These are phyloP conservation scores for Osmoderma eremita DNA, from an alignment of 2,888 invertebrate genomes.

Conservation along the genomic window DNA sequence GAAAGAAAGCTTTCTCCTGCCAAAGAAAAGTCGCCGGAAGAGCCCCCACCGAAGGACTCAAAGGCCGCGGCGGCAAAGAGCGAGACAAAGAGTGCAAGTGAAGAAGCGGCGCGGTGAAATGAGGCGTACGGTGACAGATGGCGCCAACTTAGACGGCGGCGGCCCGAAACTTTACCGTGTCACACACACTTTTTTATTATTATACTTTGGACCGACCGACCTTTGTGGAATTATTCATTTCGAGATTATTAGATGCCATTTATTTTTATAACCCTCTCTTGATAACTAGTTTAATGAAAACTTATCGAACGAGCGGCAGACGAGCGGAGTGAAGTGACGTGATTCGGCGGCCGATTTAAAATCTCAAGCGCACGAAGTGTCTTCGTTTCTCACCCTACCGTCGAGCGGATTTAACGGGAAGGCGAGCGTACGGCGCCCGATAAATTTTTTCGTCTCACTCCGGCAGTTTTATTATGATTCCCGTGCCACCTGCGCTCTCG, in stretches of 20 bases:
- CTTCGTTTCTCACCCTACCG: too few relatives aligned
- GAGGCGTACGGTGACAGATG: constrained; percentile 60
- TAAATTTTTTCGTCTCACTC: too few relatives aligned
- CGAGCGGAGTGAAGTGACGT: too few relatives aligned
- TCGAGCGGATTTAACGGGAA: too few relatives aligned
- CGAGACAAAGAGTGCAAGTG: constrained; percentile 49
- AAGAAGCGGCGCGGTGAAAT: constrained; percentile 59
- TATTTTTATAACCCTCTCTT: constrained; percentile 41
- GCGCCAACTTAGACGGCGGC: constrained; percentile 53
- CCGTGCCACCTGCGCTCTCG: too few relatives aligned
- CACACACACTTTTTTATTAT: constrained; percentile 48
- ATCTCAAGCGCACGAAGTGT: too few relatives aligned
- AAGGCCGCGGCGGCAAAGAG: not conserved
- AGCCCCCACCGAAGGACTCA: not conserved
- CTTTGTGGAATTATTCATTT: constrained; percentile 55
- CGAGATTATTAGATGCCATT: constrained; percentile 48
- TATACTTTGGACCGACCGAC: constrained; percentile 49
- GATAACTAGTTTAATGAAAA: constrained; percentile 43
- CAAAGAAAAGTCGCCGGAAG: constrained; percentile 18
- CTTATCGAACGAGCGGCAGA: constrained; percentile 18
- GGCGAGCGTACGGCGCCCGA: too few relatives aligned
- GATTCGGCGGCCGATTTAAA: too few relatives aligned
- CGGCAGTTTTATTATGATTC: too few relatives aligned
- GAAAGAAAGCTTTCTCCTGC: constrained; percentile 48
- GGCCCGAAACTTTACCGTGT: constrained; percentile 56